phyloP scores from a whole-genome alignment of 1,140 invertebrate genomes.

The Metopolophium dirhodum region DNA sequence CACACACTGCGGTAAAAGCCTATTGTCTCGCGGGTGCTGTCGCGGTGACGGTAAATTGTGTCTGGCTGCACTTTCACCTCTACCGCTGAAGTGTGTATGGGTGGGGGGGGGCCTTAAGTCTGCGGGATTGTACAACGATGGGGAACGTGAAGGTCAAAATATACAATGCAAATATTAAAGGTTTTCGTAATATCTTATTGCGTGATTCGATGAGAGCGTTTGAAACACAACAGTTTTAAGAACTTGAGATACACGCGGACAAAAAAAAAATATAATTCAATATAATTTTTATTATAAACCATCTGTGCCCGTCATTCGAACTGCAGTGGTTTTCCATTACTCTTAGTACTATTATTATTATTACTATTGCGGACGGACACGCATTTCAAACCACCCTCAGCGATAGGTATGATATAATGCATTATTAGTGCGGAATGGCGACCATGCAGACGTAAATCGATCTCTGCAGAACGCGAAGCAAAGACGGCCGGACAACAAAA shows the following conservation, averaged over 20 bases:
- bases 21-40: no score
- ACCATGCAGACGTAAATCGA: neutral
- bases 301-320: neutral
- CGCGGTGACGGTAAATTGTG: no score
- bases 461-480: neutral
- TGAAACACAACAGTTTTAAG: neutral
- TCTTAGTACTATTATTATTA: neutral
- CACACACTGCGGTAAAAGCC: no score
- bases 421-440: neutral
- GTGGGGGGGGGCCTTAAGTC: neutral
- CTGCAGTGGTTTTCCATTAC: neutral
- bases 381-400: neutral
- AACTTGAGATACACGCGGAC: neutral
- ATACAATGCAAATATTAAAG: neutral
- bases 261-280: neutral
- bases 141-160: no score
- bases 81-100: no score
- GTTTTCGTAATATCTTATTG: neutral
- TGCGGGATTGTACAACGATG: neutral
- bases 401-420: neutral
- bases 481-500: conserved; percentile 2
- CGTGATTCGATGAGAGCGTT: no score
- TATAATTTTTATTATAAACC: neutral
- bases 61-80: no score
- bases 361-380: neutral